These are phyloP conservation scores for Hydrotaea cyrtoneurina DNA, from an alignment of 2,888 invertebrate species.

Conservation along the genomic window DNA sequence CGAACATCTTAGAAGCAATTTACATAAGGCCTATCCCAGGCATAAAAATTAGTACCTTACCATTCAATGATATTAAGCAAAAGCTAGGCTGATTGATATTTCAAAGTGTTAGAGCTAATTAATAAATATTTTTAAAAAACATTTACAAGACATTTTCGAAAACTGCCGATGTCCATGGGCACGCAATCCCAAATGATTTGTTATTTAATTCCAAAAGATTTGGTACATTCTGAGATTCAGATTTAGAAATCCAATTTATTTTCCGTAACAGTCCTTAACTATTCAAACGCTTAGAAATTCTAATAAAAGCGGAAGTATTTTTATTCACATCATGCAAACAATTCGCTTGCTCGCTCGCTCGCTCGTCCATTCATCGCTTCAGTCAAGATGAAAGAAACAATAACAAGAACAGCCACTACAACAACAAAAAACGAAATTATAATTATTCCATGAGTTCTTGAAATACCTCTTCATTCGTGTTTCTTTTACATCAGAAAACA, in stretches of 20 bases:
- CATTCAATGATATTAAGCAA: too few relatives aligned
- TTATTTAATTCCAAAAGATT: too few relatives aligned
- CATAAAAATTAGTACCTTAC: too few relatives aligned
- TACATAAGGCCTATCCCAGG: not conserved
- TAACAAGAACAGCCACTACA: too few relatives aligned
- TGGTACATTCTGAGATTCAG: too few relatives aligned
- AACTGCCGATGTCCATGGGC: too few relatives aligned
- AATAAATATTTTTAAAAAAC: too few relatives aligned
- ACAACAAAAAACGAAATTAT: constrained; percentile 28
- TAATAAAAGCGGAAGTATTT: constrained; percentile 63
- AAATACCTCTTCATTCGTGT: constrained; percentile 18
- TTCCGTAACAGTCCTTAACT: not conserved
- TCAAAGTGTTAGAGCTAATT: too few relatives aligned
- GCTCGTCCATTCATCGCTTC: constrained; percentile 13
- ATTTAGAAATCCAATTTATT: too few relatives aligned
- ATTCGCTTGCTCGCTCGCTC: not conserved
- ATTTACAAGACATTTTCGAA: too few relatives aligned
- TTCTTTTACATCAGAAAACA: not conserved
- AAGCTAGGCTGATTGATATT: too few relatives aligned
- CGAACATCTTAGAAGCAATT: constrained; percentile 11
- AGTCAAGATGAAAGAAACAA: constrained; percentile 7
- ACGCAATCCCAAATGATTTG: too few relatives aligned
- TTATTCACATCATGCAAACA: constrained; percentile 57
- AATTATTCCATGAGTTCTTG: constrained; percentile 59
- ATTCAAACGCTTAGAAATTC: constrained; percentile 42